Conservation (phyloP, 2,888 invertebrate genomes). For the Andrena marginata region DNA sequence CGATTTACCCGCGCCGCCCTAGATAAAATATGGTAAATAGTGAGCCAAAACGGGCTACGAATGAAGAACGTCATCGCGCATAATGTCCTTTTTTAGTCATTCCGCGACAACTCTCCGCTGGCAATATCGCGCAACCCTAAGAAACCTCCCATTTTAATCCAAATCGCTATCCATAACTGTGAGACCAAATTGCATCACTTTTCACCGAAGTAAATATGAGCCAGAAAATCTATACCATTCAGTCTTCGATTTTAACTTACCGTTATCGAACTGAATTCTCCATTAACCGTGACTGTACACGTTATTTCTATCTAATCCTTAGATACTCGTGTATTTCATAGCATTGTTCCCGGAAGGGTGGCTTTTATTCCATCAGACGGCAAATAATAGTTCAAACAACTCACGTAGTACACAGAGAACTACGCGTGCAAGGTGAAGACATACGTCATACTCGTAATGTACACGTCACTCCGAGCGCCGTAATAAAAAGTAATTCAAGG, state of each 20-base stretch:
- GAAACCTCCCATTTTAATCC: too few species aligned
- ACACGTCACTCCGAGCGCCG: background rate
- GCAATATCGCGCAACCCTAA: too few species aligned
- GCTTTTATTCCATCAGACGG: background rate
- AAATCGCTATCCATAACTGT: too few species aligned
- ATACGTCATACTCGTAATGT: slow-evolving; percentile 49
- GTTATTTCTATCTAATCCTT: too few species aligned
- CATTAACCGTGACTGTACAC: too few species aligned
- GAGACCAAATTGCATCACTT: background rate
- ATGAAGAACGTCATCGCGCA: slow-evolving; percentile 57
- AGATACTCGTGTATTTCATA: too few species aligned
- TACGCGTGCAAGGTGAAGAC: slow-evolving; percentile 40
- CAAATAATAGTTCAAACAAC: slow-evolving; percentile 29
- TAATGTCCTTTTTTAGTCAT: slow-evolving; percentile 20
- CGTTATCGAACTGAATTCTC: background rate
- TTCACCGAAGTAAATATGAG: background rate
- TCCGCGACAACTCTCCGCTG: background rate
- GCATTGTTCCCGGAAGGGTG: too few species aligned
- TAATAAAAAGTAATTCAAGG: slow-evolving; percentile 45
- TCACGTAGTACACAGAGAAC: slow-evolving; percentile 47
- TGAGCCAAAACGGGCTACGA: slow-evolving; percentile 63
- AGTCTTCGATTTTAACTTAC: background rate
- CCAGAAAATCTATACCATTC: background rate
- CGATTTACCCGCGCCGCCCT: slow-evolving; percentile 82
- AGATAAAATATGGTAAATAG: slow-evolving; percentile 80